phyloP scores from a whole-genome alignment of 2,797 vertebrate genomes.

The Sorex maritimensis region DNA sequence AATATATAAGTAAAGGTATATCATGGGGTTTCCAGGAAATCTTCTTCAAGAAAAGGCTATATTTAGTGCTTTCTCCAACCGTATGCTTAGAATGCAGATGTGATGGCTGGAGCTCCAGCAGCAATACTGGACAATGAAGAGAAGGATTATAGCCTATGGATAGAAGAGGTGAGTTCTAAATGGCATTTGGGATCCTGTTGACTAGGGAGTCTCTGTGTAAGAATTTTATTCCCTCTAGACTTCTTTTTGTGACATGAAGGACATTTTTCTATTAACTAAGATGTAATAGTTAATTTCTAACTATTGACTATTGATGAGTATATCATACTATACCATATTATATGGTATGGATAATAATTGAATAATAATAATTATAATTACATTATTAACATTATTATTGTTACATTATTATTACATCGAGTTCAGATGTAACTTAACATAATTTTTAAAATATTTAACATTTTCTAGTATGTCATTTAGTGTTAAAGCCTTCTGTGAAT shows the following conservation, averaged over 20 bases:
- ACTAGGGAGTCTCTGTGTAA: background rate
- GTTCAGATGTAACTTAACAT: background rate
- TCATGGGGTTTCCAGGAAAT: background rate
- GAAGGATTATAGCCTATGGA: background rate
- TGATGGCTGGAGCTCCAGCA: slow-evolving; percentile 1
- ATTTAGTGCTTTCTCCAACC: background rate
- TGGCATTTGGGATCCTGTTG: background rate
- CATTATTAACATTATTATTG: too few species aligned
- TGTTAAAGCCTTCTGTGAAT: slow-evolving; percentile 32
- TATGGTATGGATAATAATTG: too few species aligned
- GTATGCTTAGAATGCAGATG: background rate
- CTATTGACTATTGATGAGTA: too few species aligned
- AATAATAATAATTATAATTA: too few species aligned
- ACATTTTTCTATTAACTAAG: background rate
- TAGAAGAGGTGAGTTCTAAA: background rate
- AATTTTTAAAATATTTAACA: too few species aligned
- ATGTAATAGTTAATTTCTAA: too few species aligned
- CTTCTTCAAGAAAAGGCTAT: slow-evolving; percentile 17
- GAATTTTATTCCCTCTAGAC: background rate
- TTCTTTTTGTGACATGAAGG: slow-evolving; percentile 13
- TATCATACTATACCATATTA: too few species aligned
- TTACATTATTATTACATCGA: too few species aligned
- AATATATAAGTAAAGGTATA: slow-evolving; percentile 16
- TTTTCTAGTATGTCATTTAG: background rate
- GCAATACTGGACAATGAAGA: background rate